These are phyloP conservation scores for Neotoxoptera formosana DNA, from an alignment of 1,140 invertebrate species.

Conservation along the genomic window DNA sequence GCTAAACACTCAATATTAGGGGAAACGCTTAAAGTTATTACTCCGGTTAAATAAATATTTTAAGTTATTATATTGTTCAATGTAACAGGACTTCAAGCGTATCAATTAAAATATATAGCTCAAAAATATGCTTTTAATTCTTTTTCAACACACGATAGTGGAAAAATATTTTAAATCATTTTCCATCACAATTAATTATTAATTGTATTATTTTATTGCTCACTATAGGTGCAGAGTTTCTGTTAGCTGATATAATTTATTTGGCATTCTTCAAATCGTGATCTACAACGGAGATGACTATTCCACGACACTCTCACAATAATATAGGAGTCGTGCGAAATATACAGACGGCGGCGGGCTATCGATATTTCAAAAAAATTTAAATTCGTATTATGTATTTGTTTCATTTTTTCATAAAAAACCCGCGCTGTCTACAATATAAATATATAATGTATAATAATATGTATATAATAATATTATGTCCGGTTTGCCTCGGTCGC, in stretches of 20 bases:
- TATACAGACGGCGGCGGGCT: background rate
- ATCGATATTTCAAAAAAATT: background rate
- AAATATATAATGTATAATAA: no score
- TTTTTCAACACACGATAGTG: background rate
- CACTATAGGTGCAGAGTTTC: no score
- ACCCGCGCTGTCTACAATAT: background rate
- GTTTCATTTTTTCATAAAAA: background rate
- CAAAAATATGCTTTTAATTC: background rate
- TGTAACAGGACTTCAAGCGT: background rate
- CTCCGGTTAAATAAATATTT: background rate
- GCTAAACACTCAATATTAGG: background rate
- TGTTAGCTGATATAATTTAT: background rate
- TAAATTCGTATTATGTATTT: background rate
- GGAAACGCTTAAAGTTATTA: background rate
- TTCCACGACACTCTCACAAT: background rate
- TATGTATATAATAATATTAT: background rate
- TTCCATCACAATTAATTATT: background rate
- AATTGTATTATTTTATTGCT: no score
- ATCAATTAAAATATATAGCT: background rate
- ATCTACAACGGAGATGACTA: background rate
- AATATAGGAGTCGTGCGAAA: background rate
- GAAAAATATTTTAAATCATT: background rate
- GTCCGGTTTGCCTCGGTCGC: background rate
- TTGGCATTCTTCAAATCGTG: background rate
- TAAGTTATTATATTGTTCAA: background rate